Percentiles rank a stretch among this genome's conserved stretches.
phyloP scores from a whole-genome alignment of 2,888 invertebrate genomes.

The Odiellus spinosus region DNA sequence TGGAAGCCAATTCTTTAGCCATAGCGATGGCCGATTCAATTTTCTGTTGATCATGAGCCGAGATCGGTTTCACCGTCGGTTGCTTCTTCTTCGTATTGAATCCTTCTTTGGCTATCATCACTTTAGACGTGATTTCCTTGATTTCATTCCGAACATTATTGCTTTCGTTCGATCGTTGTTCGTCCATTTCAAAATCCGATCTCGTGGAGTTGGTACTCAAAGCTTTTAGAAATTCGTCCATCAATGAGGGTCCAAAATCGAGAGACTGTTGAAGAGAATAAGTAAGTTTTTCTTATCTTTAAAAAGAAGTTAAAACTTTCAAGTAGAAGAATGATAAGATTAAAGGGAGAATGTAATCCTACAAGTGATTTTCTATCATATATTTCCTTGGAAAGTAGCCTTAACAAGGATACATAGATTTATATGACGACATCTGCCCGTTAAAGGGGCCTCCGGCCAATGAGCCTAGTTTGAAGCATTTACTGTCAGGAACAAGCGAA shows the following conservation, averaged over 20 bases:
- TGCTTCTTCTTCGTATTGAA: slow-evolving; percentile 36
- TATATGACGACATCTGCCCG: no score
- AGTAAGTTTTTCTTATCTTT: no score
- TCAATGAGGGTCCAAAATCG: slow-evolving; percentile 57
- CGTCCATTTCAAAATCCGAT: slow-evolving; percentile 19
- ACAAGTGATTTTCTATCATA: no score
- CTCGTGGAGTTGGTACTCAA: slow-evolving; percentile 23
- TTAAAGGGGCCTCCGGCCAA: no score
- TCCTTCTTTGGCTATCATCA: slow-evolving; percentile 10
- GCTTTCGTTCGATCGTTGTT: slow-evolving; percentile 20
- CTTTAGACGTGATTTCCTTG: slow-evolving; percentile 36
- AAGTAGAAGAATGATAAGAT: no score
- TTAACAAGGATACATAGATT: no score
- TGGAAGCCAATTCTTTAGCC: slow-evolving; percentile 74
- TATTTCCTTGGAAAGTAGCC: no score
- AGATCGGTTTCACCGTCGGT: slow-evolving; percentile 67
- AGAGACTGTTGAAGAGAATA: slow-evolving; percentile 18
- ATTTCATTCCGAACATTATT: slow-evolving; percentile 54
- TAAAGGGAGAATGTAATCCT: no score
- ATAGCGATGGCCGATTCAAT: slow-evolving; percentile 82
- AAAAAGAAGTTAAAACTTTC: no score
- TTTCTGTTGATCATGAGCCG: slow-evolving; percentile 77
- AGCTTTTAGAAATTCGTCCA: slow-evolving; percentile 72
- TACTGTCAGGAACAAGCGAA: no score
- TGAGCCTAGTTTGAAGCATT: no score